These are phyloP conservation scores for Stegastes partitus DNA, from an alignment of 2,113 vertebrate species.

Conservation along the genomic window DNA sequence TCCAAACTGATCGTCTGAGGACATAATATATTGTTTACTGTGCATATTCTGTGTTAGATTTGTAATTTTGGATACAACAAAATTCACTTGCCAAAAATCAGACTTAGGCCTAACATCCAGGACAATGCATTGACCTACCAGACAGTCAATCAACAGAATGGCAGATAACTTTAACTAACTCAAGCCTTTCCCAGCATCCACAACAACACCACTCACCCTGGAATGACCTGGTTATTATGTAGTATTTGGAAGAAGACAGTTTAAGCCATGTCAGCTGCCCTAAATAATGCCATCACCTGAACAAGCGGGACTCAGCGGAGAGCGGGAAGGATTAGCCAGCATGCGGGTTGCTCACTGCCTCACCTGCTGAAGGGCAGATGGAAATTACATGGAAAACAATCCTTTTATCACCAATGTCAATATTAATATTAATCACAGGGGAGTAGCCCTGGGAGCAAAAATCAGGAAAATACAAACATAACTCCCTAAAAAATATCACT, in stretches of 20 bases:
- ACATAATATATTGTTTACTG: too few relatives aligned
- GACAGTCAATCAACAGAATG: too few relatives aligned
- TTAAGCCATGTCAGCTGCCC: constrained; percentile 67
- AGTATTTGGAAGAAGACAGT: constrained; percentile 44
- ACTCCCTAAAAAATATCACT: neutral
- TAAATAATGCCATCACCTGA: constrained; percentile 70
- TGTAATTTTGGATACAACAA: too few relatives aligned
- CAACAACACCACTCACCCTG: constrained; percentile 52
- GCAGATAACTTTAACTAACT: neutral
- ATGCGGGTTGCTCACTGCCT: constrained; percentile 64
- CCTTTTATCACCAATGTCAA: constrained; percentile 76
- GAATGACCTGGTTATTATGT: constrained; percentile 55
- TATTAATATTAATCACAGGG: constrained; percentile 76
- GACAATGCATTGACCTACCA: neutral
- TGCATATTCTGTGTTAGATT: too few relatives aligned
- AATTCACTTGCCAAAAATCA: neutral
- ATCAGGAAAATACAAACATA: neutral
- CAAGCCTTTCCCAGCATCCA: neutral
- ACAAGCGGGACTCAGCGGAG: constrained; percentile 65
- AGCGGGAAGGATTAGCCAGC: constrained; percentile 65
- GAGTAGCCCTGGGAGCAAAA: constrained; percentile 52
- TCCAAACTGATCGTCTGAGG: too few relatives aligned
- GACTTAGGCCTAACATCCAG: neutral
- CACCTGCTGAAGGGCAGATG: constrained; percentile 78
- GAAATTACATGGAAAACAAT: constrained; percentile 73